A percentile compares a stretch with the other conserved stretches of the same genome.
Conservation (phyloP, 2,113 vertebrate species). For the Corvus hawaiiensis region DNA sequence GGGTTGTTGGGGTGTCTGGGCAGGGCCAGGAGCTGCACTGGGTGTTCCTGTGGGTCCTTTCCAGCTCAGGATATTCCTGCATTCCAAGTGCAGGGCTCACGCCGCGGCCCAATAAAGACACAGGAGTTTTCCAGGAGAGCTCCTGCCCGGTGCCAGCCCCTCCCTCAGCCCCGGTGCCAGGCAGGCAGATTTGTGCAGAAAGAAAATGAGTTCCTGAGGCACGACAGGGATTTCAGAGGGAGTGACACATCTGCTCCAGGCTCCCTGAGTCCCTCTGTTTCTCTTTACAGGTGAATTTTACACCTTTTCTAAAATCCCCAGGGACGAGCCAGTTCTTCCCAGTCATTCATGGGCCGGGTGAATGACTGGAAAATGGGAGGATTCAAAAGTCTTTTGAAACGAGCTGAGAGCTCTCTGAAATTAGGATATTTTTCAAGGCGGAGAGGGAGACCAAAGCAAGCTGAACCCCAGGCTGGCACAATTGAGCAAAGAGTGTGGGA, state of each 20-base stretch:
- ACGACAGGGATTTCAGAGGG: not conserved
- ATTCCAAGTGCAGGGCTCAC: not conserved
- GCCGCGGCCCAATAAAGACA: not conserved
- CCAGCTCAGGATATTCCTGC: not conserved
- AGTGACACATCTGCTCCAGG: not conserved
- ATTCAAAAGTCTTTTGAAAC: not conserved
- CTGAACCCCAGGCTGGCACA: not conserved
- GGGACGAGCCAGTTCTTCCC: not conserved
- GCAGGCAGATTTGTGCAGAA: not conserved
- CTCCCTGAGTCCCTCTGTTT: not conserved
- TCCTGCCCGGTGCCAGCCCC: not conserved
- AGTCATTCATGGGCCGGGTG: not conserved
- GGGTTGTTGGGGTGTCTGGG: not conserved
- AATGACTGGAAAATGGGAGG: not conserved
- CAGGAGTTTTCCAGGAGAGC: not conserved
- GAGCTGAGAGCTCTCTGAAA: not conserved
- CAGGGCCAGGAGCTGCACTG: fast-evolving
- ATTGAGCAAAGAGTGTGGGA: not conserved
- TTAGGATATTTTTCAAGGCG: not conserved
- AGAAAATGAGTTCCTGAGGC: not conserved
- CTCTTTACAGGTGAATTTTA: not conserved
- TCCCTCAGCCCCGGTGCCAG: not conserved
- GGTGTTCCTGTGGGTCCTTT: fast-evolving
- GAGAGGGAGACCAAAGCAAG: not conserved
- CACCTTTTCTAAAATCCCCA: not conserved